Evolutionary conservation across 2,888 invertebrate genomes (phyloP), one percentile per base, ranked within the genome.

Genomic region (Omphaloscelis lunosa): DNA sequence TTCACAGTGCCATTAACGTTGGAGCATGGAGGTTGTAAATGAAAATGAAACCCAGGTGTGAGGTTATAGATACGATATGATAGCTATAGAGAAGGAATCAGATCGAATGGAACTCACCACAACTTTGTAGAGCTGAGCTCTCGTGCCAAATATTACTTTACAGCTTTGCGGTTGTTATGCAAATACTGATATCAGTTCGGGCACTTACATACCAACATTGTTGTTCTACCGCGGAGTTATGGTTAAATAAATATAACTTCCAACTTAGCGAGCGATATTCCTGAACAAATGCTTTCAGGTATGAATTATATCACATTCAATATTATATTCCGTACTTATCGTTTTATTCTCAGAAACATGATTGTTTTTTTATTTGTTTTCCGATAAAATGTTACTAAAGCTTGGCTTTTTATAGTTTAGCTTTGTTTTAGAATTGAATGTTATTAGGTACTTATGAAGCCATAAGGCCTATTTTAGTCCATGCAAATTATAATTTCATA

Each of bases 71-170:
- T 58, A 65, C 74, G 51, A 70, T 82, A 68, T 69, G 45, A 63
- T 70, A 75, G 62, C 66, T 69, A 23, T 65, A 58, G 27, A 51
- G 75, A 70, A 70, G 83, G 83, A 84, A 77, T 84, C 70, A 66
- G 83, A 90, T 90, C 84, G 84, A 85, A 88, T 87, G 79, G 72
- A 87, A 86, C 86, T 88, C 86, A 84, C 85, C 86, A 84, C 87
- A 88, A 89, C 90, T 90, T 88, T 88, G 87, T 87, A 85, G 80
- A 88, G 85, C 83, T 88, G 83, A 88, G 88, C 85, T 89, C 88
- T 83, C 84, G 86, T 86, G 88, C 87, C 89, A 90, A 90, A 89
- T 90, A 91, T 91, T 90, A 91, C 88, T 91, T 92, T 89, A 90
- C 88, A 89, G 89, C 88, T 89, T 90, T 86, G 88, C 81, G 86